A percentile compares a stretch with the other conserved stretches of the same genome.
Evolutionary conservation across 1,140 invertebrate genomes (phyloP).

Genomic region (Saccostrea echinata): DNA sequence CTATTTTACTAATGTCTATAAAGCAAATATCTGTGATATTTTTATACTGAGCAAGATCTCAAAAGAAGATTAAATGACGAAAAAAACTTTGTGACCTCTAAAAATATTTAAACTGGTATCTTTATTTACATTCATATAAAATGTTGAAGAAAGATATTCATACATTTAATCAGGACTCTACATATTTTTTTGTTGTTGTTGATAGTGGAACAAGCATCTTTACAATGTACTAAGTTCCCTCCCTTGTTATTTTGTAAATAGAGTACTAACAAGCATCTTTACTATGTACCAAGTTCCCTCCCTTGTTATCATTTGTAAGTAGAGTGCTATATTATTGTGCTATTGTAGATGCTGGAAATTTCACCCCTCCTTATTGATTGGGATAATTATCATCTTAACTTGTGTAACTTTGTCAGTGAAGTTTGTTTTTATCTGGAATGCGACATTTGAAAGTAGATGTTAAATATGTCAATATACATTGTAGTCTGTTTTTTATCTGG

Average conservation of each 20-base stretch:
- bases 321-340: no score
- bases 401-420: no score
- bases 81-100: not conserved
- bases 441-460: no score
- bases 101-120: not conserved
- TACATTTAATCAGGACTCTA: not conserved
- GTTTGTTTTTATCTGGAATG: no score
- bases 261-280: slow-evolving; percentile 27
- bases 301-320: not conserved
- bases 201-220: slow-evolving; percentile 16
- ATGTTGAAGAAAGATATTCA: not conserved
- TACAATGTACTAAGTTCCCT: slow-evolving; percentile 16
- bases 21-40: not conserved
- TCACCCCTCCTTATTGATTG: no score
- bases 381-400: no score
- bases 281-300: slow-evolving; percentile 7
- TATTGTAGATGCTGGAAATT: no score
- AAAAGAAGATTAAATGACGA: not conserved
- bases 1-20: not conserved
- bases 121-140: not conserved
- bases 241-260: not conserved
- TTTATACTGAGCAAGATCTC: not conserved
- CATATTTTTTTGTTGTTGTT: not conserved
- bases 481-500: no score
- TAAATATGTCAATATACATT: no score